A percentile compares a stretch with the other conserved stretches of the same genome.
These are phyloP conservation scores for Catostylus mosaicus DNA, from an alignment of 30 jellyfish, hydroid and myxozoan genomes.

Conservation along the genomic window DNA sequence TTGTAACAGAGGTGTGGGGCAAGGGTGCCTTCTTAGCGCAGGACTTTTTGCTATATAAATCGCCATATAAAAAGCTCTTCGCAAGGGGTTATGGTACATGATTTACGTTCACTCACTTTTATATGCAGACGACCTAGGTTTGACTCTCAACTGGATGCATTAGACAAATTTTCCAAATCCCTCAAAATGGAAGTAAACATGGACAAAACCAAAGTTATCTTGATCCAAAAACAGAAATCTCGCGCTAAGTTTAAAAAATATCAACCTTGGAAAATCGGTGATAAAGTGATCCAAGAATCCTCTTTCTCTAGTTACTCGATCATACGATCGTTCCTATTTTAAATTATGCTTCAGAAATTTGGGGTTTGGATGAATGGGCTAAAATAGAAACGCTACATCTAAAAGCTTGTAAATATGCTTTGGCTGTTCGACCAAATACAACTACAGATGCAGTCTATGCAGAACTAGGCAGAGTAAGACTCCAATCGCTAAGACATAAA, in stretches of 20 bases:
- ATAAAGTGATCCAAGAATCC: neutral
- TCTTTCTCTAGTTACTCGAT: neutral
- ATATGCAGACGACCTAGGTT: too few species aligned
- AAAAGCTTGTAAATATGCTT: constrained; percentile 9
- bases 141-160: constrained; percentile 6
- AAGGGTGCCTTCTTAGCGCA: too few species aligned
- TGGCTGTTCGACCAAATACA: neutral
- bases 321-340: neutral
- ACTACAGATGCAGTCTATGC: constrained; percentile 11
- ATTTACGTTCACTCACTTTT: too few species aligned
- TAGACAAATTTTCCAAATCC: constrained; percentile 1
- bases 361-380: neutral
- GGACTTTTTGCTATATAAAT: constrained; percentile 29
- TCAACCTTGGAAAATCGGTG: constrained; percentile 6
- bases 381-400: neutral
- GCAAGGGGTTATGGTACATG: neutral
- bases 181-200: constrained; percentile 22
- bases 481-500: neutral
- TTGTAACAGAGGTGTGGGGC: too few species aligned
- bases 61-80: neutral
- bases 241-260: neutral
- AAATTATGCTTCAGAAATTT: neutral
- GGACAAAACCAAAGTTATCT: constrained; percentile 33
- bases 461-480: constrained; percentile 1
- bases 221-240: too few species aligned